Evolutionary conservation across 2,113 vertebrate species (phyloP), one percentile per base, ranked within the genome.

Genomic region (Datnioides undecimradiatus): DNA sequence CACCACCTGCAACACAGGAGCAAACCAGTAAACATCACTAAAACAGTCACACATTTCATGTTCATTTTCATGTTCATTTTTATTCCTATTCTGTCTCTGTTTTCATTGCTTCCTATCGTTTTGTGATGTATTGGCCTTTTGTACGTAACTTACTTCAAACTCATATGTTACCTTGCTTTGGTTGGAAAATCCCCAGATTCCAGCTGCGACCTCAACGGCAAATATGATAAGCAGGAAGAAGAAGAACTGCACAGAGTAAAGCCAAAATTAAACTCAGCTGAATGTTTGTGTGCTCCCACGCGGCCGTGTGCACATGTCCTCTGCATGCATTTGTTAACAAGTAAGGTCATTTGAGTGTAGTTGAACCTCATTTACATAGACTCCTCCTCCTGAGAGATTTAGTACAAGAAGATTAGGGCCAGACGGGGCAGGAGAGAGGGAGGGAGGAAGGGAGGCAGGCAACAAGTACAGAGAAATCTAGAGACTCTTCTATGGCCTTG

Each of bases 131-230:
- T 52, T 49, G 8, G 2, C 19, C 55, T 27, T 27, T 54, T n/a
- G 9, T 36, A 54, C 59, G 12, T 6, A 21, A 4, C 10, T 4
- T 33, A 34, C 12, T 54, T 68, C 3, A 57, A 36, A 13, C 14
- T 14, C 64, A 19, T 19, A 10, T 1, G 79, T 75, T 88, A 99
- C 98, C 96, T 96, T 95, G 23, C 95, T 95, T 91, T 98, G 97
- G 90, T 99, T 97, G 62, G 96, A 94, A 91, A 99, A 99, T 66
- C 96, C 97, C 97, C 97, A 99, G 92, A 98, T 94, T 4, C 97
- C 98, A 38, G 97, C 97, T 13, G 97, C 97, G n/a, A 99, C 95
- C 91, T 98, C 97, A 51, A 98, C 90, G 67, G 96, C 96, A 91
- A 99, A 99, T 88, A 99, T 97, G 87, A 99, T 91, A 3, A 99